phyloP scores from a whole-genome alignment of 2,113 vertebrate genomes.

The Jaculus jaculus region DNA sequence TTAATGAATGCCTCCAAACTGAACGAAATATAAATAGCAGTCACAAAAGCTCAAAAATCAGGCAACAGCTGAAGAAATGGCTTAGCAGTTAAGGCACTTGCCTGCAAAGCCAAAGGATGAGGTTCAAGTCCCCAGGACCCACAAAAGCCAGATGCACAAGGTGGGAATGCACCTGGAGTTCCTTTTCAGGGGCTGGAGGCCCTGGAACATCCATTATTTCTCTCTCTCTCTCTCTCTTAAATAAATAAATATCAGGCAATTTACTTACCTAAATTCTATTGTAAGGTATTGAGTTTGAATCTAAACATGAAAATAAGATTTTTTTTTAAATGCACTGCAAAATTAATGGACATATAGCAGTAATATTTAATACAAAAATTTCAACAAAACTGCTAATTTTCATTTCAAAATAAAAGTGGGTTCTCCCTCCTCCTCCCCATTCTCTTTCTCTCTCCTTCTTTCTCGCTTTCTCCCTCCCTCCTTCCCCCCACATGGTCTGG shows the following conservation, averaged over 20 bases:
- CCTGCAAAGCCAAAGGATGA: too few relatives aligned
- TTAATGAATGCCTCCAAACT: neutral
- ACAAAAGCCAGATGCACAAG: too few relatives aligned
- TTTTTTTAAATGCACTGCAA: neutral
- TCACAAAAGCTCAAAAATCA: neutral
- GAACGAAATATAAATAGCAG: neutral
- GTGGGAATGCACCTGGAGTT: too few relatives aligned
- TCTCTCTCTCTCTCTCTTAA: neutral
- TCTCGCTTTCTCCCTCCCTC: too few relatives aligned
- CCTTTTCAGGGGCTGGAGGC: too few relatives aligned
- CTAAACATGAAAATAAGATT: neutral
- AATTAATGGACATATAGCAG: constrained; percentile 5
- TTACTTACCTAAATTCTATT: constrained; percentile 40
- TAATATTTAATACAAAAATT: constrained; percentile 9
- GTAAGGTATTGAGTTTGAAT: constrained; percentile 18
- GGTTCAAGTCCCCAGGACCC: too few relatives aligned
- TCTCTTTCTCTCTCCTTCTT: too few relatives aligned
- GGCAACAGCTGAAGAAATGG: too few relatives aligned
- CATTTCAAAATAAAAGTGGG: neutral
- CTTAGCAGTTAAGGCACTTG: too few relatives aligned
- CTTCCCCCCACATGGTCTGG: neutral
- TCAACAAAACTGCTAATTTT: constrained; percentile 18
- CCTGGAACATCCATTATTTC: too few relatives aligned
- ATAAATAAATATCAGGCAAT: neutral
- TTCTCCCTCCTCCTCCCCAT: neutral